These are phyloP conservation scores for Apogon talboti DNA, from an alignment of 2,797 vertebrate genomes.

Conservation along the genomic window DNA sequence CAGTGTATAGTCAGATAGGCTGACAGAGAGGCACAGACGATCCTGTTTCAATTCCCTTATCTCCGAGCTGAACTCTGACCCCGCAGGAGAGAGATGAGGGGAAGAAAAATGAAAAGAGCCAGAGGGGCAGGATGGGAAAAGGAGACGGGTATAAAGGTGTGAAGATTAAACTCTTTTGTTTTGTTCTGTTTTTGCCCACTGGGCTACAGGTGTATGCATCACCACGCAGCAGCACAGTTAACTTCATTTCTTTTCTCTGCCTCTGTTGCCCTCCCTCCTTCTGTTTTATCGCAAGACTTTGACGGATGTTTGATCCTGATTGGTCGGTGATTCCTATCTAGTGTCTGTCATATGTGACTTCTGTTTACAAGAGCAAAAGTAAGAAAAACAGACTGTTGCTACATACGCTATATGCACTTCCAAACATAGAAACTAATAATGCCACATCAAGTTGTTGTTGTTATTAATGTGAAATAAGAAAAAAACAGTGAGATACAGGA, in stretches of 20 bases:
- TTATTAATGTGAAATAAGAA: too few species aligned
- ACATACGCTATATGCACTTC: too few species aligned
- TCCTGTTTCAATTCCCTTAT: slow-evolving; percentile 77
- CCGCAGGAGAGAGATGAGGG: slow-evolving; percentile 59
- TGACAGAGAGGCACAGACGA: slow-evolving; percentile 62
- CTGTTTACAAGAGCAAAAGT: too few species aligned
- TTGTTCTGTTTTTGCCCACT: slow-evolving; percentile 34
- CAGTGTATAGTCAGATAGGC: slow-evolving; percentile 67
- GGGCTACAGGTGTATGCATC: background rate
- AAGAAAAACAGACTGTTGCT: too few species aligned
- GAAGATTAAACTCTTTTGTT: slow-evolving; percentile 65
- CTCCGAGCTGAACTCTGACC: slow-evolving; percentile 73
- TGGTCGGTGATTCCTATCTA: too few species aligned
- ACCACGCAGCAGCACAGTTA: background rate
- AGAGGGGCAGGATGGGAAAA: slow-evolving; percentile 44
- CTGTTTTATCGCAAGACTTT: background rate
- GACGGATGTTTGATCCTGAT: too few species aligned
- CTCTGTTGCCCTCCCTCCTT: background rate
- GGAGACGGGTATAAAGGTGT: slow-evolving; percentile 56
- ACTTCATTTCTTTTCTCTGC: background rate
- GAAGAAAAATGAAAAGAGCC: slow-evolving; percentile 65
- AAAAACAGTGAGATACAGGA: too few species aligned
- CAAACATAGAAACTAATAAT: too few species aligned
- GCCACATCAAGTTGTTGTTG: too few species aligned
- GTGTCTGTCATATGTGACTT: too few species aligned